Evolutionary conservation across 2,888 invertebrate genomes (phyloP), one percentile per base, ranked within the genome.

Genomic region (Apomyelois bistriatella): DNA sequence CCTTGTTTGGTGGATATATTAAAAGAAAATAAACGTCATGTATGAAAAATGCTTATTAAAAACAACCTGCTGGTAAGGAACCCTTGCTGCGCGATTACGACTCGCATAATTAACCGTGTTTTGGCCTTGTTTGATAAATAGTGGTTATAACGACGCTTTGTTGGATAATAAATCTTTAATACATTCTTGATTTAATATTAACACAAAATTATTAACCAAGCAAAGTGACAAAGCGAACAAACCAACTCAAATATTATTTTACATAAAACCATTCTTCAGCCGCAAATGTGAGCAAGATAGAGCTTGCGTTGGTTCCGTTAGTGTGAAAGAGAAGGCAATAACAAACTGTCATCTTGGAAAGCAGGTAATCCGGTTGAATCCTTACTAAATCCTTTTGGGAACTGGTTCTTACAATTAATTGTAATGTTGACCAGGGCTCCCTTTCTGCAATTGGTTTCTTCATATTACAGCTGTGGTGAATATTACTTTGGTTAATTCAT

Each of bases 241-340:
- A 35, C 32, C 46, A 13, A 46, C 32, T 30, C 32, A 16, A 46
- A 46, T 46, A 46, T 46, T 46, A 46, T 46, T 46, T 46, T 46
- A 46, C 46, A 46, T 46, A 16, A 30, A 32, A 15, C 46, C 46
- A 15, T 46, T 9, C 46, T 16, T 15, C 46, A 46, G 46, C 10
- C 46, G 15, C 30, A 2, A n/a, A 46, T n/a, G 46, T 10, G 46
- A 46, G 16, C 32, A 10, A 16, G 46, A 15, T 10, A 15, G 30
- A 13, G 46, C 12, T 30, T 30, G 13, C 9, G 8, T 12, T 2
- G 3, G 6, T 3, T 9, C 1, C 30, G 10, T 46, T n/a, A 10
- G 30, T 3, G 46, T 16, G 46, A 46, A 32, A 10, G 46, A 10
- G 46, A 46, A 10, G 32, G 30, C 15, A n/a, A 35, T 46, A 46